Percentiles rank a stretch among this genome's conserved stretches.
phyloP scores from a whole-genome alignment of 2,888 invertebrate genomes.

The Himalopsyche kuldschensis region DNA sequence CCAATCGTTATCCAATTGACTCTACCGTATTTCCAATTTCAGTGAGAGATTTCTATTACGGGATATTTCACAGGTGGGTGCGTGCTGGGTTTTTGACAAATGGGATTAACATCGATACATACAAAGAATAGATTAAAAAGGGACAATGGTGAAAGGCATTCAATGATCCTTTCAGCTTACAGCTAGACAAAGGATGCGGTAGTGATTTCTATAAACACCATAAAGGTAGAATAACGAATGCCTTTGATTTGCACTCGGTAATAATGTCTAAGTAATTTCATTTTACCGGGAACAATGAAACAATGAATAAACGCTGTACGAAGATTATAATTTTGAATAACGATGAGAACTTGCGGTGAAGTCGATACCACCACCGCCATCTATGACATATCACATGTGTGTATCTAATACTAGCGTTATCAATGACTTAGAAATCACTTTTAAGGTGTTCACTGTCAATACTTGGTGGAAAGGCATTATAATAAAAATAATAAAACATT shows the following conservation, averaged over 20 bases:
- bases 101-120: slow-evolving; percentile 28
- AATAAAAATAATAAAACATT: no score
- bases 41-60: slow-evolving; percentile 11
- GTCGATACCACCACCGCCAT: no score
- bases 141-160: slow-evolving; percentile 15
- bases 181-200: slow-evolving; percentile 2
- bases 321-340: no score
- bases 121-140: neutral
- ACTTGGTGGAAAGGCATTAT: no score
- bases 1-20: neutral
- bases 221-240: neutral
- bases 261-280: slow-evolving; percentile 12
- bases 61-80: slow-evolving; percentile 28
- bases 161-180: slow-evolving; percentile 3
- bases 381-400: no score
- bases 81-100: slow-evolving; percentile 27
- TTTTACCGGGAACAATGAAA: slow-evolving; percentile 11
- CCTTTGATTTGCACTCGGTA: neutral
- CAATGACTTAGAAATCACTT: no score
- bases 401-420: no score
- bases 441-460: no score
- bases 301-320: no score
- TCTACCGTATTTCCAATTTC: neutral
- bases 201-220: slow-evolving; percentile 11
- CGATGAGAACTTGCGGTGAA: no score